Evolutionary conservation across 2,888 invertebrate species (phyloP), one percentile per base, ranked within the genome.

Genomic region (Dryococelus australis): DNA sequence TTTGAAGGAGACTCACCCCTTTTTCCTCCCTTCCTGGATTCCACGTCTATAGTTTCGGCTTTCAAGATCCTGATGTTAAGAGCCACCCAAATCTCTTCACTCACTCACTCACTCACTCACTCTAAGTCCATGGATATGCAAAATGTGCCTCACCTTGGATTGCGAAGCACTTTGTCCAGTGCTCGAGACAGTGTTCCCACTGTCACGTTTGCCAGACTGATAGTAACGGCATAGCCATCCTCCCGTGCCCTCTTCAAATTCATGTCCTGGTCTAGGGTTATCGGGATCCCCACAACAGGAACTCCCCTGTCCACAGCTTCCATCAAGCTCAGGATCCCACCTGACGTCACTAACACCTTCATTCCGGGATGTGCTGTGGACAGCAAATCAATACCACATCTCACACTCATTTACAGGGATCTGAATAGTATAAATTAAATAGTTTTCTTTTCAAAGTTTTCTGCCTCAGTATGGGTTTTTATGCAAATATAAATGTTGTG

Each of bases 311-410:
- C 92, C 43, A 94, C 92, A 0, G 94, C 92, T 90, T 95, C 95
- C 88, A 93, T 93, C 20, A 93, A 92, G 88, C 94, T 94, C 90
- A 95, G 92, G 84, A 94, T 91, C 0, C 95, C 95, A 47, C 94
- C 95, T 90, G 95, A 94, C 13, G 94, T 94, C 88, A 95, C 93
- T 89, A 95, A 95, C 0, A 94, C 90, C 89, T 93, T 93, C 0
- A 94, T 92, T 87, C 94, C 94, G 1, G 92, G 92, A 91, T 95
- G 94, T 2, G 93, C 94, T 94, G 89, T 87, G 87, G 35, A 28
- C 35, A 65, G n/a, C 20, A 65, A 8, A 47, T 28, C 81, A 79
- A 83, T 47, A 53, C 78, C 51, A 43, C 43, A 27, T 78, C 87
- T 88, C 78, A 88, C 89, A 87, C 51, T 88, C 83, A 81, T 89